These are phyloP conservation scores for Bembecia ichneumoniformis DNA, from an alignment of 2,888 invertebrate genomes.

Conservation along the genomic window DNA sequence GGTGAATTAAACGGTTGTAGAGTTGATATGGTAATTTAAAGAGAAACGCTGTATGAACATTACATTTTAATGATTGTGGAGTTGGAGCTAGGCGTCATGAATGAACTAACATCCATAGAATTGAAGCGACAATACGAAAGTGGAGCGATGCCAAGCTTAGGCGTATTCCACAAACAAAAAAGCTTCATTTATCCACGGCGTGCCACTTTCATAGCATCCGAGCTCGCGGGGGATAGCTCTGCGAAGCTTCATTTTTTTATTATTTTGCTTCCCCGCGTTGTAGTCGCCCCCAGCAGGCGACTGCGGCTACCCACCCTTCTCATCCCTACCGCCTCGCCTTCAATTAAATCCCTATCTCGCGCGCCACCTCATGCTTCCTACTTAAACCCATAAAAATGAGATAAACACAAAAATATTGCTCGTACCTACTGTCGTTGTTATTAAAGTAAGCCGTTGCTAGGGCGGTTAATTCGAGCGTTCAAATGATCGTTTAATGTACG, in stretches of 20 bases:
- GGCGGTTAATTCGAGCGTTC: conserved; percentile 27
- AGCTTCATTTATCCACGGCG: conserved; percentile 68
- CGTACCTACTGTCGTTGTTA: conserved; percentile 48
- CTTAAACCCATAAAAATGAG: conserved; percentile 63
- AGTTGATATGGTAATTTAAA: conserved; percentile 19
- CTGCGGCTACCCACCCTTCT: conserved; percentile 37
- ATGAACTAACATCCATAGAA: conserved; percentile 64
- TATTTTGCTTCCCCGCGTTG: conserved; percentile 46
- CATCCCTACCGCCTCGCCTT: conserved; percentile 44
- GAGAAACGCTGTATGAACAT: conserved; percentile 25
- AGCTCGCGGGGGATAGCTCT: conserved; percentile 57
- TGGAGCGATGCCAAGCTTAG: conserved; percentile 60
- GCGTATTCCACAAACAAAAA: conserved; percentile 67
- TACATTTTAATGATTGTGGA: conserved; percentile 47
- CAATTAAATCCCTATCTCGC: conserved; percentile 69
- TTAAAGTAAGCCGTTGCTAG: conserved; percentile 31
- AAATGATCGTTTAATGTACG: conserved; percentile 15
- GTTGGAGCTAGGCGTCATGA: conserved; percentile 31
- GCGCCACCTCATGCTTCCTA: conserved; percentile 59
- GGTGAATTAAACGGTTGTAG: too few species aligned
- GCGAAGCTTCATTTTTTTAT: conserved; percentile 62
- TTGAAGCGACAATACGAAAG: conserved; percentile 61
- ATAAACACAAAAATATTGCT: conserved; percentile 63
- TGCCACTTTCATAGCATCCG: conserved; percentile 71
- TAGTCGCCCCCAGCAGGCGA: conserved; percentile 30